These are phyloP conservation scores for Gymnopithys bicolor DNA, from an alignment of 2,797 vertebrate species.

Conservation along the genomic window DNA sequence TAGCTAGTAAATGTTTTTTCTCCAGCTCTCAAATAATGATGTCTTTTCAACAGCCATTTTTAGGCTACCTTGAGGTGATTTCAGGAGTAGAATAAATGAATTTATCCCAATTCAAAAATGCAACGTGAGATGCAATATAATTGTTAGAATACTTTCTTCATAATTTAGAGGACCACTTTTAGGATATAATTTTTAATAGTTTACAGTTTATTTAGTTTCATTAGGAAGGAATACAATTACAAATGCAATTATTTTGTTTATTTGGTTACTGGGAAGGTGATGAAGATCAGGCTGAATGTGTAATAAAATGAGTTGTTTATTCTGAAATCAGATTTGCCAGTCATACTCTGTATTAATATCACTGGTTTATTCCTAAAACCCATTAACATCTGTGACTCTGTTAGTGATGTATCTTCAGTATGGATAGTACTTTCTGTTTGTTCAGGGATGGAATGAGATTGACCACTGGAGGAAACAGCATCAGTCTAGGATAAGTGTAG, in stretches of 20 bases:
- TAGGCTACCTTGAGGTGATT: neutral
- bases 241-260: constrained; percentile 3
- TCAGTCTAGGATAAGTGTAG: neutral
- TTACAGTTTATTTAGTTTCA: neutral
- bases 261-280: neutral
- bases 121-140: neutral
- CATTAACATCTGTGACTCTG: neutral
- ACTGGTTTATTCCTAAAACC: neutral
- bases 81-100: neutral
- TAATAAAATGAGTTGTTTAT: neutral
- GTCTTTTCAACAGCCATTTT: neutral
- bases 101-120: neutral
- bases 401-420: neutral
- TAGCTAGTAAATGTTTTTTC: neutral
- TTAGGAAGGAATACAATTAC: neutral
- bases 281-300: neutral
- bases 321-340: neutral
- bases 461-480: neutral
- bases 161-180: neutral
- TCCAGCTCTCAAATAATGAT: neutral
- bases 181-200: neutral
- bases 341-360: neutral
- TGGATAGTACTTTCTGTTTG: neutral
- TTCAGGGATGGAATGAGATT: neutral
- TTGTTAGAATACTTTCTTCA: neutral